phyloP scores from a whole-genome alignment of 2,797 vertebrate species.

The Distichodus sexfasciatus region DNA sequence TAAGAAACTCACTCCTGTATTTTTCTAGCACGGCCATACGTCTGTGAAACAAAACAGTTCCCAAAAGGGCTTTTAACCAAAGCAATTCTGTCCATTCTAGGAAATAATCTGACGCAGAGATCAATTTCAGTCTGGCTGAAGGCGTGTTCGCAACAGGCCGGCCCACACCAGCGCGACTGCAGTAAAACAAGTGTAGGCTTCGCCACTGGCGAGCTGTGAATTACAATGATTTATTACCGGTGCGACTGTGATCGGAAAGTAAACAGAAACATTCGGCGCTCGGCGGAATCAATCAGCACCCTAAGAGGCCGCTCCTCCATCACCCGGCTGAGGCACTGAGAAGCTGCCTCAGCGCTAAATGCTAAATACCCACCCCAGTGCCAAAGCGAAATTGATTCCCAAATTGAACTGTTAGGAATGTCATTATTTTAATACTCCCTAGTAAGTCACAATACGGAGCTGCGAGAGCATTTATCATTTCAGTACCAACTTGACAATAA shows the following conservation, averaged over 20 bases:
- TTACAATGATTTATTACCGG: constrained; percentile 67
- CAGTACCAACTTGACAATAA: background rate
- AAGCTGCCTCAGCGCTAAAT: constrained; percentile 21
- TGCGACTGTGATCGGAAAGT: constrained; percentile 34
- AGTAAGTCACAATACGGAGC: constrained; percentile 5
- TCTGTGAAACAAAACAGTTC: background rate
- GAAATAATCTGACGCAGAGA: background rate
- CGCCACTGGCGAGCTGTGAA: constrained; percentile 48
- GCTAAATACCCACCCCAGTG: constrained; percentile 18
- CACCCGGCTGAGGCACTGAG: constrained; percentile 8
- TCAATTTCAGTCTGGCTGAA: background rate
- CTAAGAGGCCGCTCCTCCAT: constrained; percentile 35
- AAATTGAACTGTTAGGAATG: constrained; percentile 34
- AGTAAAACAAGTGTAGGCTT: background rate
- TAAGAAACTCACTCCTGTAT: background rate
- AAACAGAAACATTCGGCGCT: constrained; percentile 32
- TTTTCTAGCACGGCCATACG: background rate
- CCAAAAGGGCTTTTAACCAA: background rate
- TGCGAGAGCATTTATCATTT: constrained; percentile 3
- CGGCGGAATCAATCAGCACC: constrained; percentile 42
- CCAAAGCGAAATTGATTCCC: constrained; percentile 25
- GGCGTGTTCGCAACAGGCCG: background rate
- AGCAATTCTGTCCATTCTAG: background rate
- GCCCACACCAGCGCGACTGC: background rate
- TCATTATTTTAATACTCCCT: constrained; percentile 20